Evolutionary conservation across 2,888 invertebrate genomes (phyloP).

Genomic region (Lasioglossum zephyrum): DNA sequence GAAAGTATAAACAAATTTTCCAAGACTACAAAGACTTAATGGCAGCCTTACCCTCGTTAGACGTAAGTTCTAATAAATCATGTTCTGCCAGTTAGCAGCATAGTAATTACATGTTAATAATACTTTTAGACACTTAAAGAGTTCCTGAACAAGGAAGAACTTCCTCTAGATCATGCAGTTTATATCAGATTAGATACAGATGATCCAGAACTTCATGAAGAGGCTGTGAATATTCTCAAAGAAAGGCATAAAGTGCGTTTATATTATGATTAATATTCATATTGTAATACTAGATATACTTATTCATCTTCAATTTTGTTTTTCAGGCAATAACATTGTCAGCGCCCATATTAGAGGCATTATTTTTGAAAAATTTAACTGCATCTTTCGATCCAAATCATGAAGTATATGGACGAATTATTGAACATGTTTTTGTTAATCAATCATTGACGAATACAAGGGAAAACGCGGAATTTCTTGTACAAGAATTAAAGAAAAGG

Average conservation of each 20-base stretch:
- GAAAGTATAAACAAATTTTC: constrained; percentile 64
- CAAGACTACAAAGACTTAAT: constrained; percentile 79
- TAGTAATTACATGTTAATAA: constrained; percentile 16
- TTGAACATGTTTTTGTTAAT: constrained; percentile 80
- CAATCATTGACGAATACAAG: constrained; percentile 74
- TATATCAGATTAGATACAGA: constrained; percentile 76
- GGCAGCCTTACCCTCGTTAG: constrained; percentile 62
- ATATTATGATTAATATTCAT: not conserved
- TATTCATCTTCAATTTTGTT: constrained; percentile 27
- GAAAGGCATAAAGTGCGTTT: constrained; percentile 74
- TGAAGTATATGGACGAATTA: constrained; percentile 76
- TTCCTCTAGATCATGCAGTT: constrained; percentile 74
- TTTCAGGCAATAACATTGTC: constrained; percentile 73
- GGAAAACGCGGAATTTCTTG: constrained; percentile 74
- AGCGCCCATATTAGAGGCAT: constrained; percentile 77
- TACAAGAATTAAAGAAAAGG: constrained; percentile 76
- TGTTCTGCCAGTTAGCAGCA: constrained; percentile 16
- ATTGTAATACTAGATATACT: not conserved
- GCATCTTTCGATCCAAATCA: constrained; percentile 78
- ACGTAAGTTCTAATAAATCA: constrained; percentile 66
- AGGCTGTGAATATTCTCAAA: constrained; percentile 77
- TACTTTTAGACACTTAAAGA: constrained; percentile 71
- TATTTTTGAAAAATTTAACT: constrained; percentile 81
- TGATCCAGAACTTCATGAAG: constrained; percentile 71
- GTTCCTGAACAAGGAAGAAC: constrained; percentile 71